Evolutionary conservation across 2,113 vertebrate genomes (phyloP).

Genomic region (Ascaphus truei): DNA sequence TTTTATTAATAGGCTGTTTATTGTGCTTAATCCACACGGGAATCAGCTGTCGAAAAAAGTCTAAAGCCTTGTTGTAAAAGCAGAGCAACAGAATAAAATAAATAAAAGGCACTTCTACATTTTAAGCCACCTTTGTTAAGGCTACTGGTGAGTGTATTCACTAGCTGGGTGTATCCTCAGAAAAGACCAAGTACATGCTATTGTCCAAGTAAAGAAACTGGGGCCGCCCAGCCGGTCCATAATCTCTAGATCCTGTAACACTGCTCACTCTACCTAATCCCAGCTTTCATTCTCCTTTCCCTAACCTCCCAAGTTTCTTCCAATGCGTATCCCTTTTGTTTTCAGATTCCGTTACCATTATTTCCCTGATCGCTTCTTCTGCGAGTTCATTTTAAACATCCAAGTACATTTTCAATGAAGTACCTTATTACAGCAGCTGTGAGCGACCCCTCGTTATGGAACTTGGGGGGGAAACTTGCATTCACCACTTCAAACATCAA

Average conservation of each 20-base stretch:
- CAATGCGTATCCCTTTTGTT: not conserved
- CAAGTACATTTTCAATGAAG: no score
- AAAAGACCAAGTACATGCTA: not conserved
- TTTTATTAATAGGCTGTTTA: constrained; percentile 78
- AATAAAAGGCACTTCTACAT: constrained; percentile 22
- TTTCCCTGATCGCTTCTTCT: not conserved
- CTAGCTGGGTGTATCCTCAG: not conserved
- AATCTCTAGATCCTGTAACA: not conserved
- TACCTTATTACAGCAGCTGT: no score
- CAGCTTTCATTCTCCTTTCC: not conserved
- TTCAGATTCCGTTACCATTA: not conserved
- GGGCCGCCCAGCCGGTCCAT: no score
- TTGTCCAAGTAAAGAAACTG: no score
- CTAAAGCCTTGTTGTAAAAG: constrained; percentile 49
- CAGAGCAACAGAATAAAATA: constrained; percentile 24
- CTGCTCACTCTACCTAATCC: not conserved
- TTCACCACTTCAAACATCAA: no score
- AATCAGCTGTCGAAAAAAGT: constrained; percentile 57
- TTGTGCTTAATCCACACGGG: constrained; percentile 67
- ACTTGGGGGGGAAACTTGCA: no score
- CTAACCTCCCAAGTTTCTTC: no score
- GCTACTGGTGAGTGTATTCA: not conserved
- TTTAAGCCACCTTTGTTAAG: constrained; percentile 29
- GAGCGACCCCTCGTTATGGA: no score
- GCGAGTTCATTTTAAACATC: not conserved